Evolutionary conservation across 2,113 vertebrate species (phyloP), one percentile per base, ranked within the genome.

Genomic region (Platichthys flesus): DNA sequence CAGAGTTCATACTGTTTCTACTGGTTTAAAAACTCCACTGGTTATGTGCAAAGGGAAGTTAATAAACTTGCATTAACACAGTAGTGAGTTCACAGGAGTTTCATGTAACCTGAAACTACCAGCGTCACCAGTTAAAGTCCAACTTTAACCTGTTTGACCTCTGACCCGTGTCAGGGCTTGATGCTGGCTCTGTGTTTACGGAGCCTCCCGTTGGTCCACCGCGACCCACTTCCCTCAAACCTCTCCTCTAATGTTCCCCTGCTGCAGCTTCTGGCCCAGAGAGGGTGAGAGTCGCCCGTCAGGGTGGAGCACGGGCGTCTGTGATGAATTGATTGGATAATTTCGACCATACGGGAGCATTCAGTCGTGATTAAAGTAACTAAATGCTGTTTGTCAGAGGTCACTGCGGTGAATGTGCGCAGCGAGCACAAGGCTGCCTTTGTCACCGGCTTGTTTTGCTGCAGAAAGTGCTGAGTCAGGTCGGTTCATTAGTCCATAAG

Each of bases 241-340:
- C 69, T 67, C 52, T 55, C 49, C 79, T 79, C 64, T 74, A 61
- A 76, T 84, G 76, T 75, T 31, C 64, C 45, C 42, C 28, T 40
- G 68, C 52, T 67, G 61, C 67, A 66, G 55, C 26, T 71, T 52
- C 20, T 67, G 51, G 55, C 20, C 51, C 12, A 26, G 15, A 51
- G 42, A 24, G n/a, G 9, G 31, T 8, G 7, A 23, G 42, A 58
- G 24, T 47, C 57, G 6, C 21, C 68, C 0, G 54, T 75, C 62
- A 69, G 71, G 68, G 65, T n/a, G 58, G 56, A 8, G 84, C 77
- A 55, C 0, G 23, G 55, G 75, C 23, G 4, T 23, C 31, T n/a
- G 76, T 83, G 86, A 91, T 81, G 83, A 83, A 87, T 79, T 93
- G 88, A 90, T 91, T 89, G 88, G 88, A 86, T 94, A 91, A 94